phyloP scores from a whole-genome alignment of 2,113 vertebrate species.

The Tragelaphus buxtoni region DNA sequence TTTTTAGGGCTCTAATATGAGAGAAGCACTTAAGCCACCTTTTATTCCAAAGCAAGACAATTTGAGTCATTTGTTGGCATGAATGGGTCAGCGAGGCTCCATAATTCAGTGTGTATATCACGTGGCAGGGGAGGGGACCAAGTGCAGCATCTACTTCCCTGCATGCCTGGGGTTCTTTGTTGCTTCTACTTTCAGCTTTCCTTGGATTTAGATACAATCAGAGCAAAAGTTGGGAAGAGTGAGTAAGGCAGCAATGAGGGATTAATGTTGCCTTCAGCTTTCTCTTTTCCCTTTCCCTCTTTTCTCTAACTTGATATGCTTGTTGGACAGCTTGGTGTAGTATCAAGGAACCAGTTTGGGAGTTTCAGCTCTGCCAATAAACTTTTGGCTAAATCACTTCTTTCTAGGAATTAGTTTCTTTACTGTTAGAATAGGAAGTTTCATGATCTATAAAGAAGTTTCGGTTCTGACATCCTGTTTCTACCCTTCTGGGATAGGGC shows the following conservation, averaged over 20 bases:
- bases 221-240: neutral
- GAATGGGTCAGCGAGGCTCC: neutral
- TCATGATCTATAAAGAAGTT: slow-evolving; percentile 21
- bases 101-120: neutral
- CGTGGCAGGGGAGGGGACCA: neutral
- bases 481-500: neutral
- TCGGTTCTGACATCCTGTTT: neutral
- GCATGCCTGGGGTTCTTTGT: neutral
- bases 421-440: neutral
- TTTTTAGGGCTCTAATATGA: neutral
- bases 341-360: neutral
- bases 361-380: slow-evolving; percentile 9
- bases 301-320: neutral
- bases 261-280: neutral
- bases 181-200: neutral
- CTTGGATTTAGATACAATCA: neutral
- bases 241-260: neutral
- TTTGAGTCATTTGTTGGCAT: slow-evolving; percentile 14
- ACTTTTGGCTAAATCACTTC: slow-evolving; percentile 25
- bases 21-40: neutral
- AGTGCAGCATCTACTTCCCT: neutral
- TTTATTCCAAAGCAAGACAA: slow-evolving; percentile 16
- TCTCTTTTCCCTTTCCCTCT: neutral
- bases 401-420: slow-evolving; percentile 31
- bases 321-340: neutral